Evolutionary conservation across 2,113 vertebrate species (phyloP).

Genomic region (Elaphurus davidianus): DNA sequence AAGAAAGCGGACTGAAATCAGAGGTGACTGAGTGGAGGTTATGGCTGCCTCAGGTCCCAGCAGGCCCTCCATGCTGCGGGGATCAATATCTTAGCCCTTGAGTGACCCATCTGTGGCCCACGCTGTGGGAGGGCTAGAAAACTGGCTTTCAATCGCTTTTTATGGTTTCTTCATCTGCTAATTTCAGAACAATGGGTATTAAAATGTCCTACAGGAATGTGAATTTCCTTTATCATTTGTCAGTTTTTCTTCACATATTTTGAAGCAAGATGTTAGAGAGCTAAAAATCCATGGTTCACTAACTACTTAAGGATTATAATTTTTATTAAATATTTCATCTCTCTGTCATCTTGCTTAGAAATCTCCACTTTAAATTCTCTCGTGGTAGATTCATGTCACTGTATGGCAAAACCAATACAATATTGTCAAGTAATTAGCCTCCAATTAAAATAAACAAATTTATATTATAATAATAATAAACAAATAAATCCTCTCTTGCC

Average conservation of each 20-base stretch:
- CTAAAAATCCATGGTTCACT: background rate
- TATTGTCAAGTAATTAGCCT: too few relatives aligned
- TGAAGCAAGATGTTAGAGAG: background rate
- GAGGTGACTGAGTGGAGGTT: background rate
- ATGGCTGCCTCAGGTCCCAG: background rate
- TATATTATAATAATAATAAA: too few relatives aligned
- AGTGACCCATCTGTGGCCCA: background rate
- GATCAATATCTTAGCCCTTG: background rate
- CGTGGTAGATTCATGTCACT: too few relatives aligned
- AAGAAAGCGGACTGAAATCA: background rate
- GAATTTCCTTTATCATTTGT: background rate
- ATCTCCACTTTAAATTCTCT: background rate
- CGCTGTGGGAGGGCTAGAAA: background rate
- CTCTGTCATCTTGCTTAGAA: background rate
- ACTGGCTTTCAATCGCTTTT: background rate
- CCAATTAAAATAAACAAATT: too few relatives aligned
- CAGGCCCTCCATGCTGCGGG: background rate
- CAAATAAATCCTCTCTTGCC: background rate
- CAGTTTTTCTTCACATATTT: background rate
- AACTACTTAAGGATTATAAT: background rate
- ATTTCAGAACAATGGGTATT: background rate
- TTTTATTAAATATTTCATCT: background rate
- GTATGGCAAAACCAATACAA: too few relatives aligned
- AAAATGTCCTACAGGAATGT: background rate
- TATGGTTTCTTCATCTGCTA: background rate